phyloP scores from a whole-genome alignment of 2,113 vertebrate genomes.

The Bubo blakistoni region DNA sequence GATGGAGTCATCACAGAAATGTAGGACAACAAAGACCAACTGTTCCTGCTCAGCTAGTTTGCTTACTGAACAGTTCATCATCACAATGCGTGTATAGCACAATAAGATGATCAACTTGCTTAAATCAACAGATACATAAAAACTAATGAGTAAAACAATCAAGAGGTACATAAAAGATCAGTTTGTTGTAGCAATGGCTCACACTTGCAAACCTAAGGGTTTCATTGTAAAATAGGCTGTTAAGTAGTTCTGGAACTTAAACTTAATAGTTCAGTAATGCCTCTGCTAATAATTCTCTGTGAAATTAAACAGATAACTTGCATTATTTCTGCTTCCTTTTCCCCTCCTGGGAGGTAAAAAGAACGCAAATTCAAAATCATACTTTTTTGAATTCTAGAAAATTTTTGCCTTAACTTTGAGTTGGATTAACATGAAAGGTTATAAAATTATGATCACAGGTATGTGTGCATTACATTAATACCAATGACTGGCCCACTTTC shows the following conservation, averaged over 20 bases:
- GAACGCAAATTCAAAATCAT: neutral
- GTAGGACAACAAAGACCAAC: neutral
- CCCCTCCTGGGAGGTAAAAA: neutral
- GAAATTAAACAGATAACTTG: neutral
- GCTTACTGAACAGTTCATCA: neutral
- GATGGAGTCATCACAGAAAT: neutral
- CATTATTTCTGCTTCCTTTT: neutral
- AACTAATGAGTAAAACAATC: neutral
- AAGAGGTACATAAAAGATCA: neutral
- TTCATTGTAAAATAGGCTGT: neutral
- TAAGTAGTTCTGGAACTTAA: neutral
- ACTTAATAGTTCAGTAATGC: neutral
- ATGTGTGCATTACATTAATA: conserved; percentile 28
- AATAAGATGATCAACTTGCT: neutral
- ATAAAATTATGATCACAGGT: conserved; percentile 64
- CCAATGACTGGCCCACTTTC: neutral
- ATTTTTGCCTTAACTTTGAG: conserved; percentile 33
- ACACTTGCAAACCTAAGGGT: neutral
- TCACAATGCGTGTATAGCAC: neutral
- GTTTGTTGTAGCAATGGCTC: neutral
- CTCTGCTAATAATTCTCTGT: conserved; percentile 20
- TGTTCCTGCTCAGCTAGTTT: neutral
- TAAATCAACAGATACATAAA: neutral
- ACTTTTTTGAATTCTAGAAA: neutral
- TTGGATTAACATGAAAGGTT: neutral